A percentile compares a stretch with the other conserved stretches of the same genome.
These are phyloP conservation scores for Anguilla megastoma DNA, from an alignment of 2,797 vertebrate species.

Conservation along the genomic window DNA sequence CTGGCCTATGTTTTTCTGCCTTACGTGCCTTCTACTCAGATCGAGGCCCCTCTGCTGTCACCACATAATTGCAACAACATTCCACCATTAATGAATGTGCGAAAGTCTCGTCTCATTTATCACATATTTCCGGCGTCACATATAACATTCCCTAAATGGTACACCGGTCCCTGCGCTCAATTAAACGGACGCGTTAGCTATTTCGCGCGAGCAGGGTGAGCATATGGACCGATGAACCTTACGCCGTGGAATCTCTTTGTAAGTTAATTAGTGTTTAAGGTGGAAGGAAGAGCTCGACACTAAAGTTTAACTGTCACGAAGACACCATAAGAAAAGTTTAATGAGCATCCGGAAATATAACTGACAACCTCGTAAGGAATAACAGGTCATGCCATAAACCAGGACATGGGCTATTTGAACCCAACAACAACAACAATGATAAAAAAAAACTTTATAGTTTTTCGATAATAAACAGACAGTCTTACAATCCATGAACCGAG, in stretches of 20 bases:
- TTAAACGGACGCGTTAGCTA: background rate
- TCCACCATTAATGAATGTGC: background rate
- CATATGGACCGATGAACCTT: background rate
- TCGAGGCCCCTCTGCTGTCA: no score
- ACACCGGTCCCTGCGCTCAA: background rate
- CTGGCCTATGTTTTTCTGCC: constrained; percentile 59
- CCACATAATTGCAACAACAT: background rate
- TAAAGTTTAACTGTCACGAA: background rate
- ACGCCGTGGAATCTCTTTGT: background rate
- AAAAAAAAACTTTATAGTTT: background rate
- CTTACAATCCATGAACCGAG: background rate
- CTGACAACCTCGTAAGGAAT: background rate
- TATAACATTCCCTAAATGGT: background rate
- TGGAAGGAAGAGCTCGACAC: background rate
- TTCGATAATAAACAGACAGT: background rate
- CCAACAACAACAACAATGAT: background rate
- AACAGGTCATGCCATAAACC: background rate
- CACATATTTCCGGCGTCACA: background rate
- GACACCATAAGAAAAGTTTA: background rate
- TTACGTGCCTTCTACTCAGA: constrained; percentile 52
- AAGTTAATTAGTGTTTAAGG: background rate
- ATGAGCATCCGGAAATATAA: background rate
- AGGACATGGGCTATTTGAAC: background rate
- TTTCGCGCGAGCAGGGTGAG: background rate
- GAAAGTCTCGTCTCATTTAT: no score